phyloP scores from a whole-genome alignment of 2,888 invertebrate genomes.

The Oscheius onirici region DNA sequence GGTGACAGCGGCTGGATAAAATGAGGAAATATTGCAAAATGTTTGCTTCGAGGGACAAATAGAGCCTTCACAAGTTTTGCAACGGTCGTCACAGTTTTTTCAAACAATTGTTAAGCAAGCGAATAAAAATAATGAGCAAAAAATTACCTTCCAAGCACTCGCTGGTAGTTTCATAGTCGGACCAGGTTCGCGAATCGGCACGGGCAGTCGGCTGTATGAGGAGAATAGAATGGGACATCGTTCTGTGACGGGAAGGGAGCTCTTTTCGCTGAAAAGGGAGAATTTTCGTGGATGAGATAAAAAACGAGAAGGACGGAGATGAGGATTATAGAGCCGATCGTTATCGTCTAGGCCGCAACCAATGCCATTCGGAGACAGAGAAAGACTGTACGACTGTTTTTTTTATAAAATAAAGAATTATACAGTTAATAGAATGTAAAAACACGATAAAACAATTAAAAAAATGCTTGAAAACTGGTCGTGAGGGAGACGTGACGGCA shows the following conservation, averaged over 20 bases:
- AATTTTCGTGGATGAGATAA: not conserved
- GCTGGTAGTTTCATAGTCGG: slow-evolving; percentile 93
- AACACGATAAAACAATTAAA: too few species aligned
- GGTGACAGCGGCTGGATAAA: too few species aligned
- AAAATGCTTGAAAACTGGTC: too few species aligned
- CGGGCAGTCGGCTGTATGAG: slow-evolving; percentile 91
- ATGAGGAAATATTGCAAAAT: too few species aligned
- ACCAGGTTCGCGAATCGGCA: slow-evolving; percentile 95
- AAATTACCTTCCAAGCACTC: slow-evolving; percentile 57
- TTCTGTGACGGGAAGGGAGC: not conserved
- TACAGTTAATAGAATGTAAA: not conserved
- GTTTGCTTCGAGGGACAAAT: too few species aligned
- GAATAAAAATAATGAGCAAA: too few species aligned
- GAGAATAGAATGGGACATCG: slow-evolving; percentile 90
- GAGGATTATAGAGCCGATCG: too few species aligned
- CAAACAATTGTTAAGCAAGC: too few species aligned
- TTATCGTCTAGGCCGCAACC: not conserved
- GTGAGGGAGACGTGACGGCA: too few species aligned
- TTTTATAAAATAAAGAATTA: not conserved
- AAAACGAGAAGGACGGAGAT: too few species aligned
- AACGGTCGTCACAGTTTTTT: too few species aligned
- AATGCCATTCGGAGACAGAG: not conserved
- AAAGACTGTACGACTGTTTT: not conserved
- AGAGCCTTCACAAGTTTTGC: too few species aligned
- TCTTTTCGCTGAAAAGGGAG: not conserved